Base-by-base conservation (phyloP, 2,888 invertebrate genomes). In the Pristionchus maxplancki region DNA sequence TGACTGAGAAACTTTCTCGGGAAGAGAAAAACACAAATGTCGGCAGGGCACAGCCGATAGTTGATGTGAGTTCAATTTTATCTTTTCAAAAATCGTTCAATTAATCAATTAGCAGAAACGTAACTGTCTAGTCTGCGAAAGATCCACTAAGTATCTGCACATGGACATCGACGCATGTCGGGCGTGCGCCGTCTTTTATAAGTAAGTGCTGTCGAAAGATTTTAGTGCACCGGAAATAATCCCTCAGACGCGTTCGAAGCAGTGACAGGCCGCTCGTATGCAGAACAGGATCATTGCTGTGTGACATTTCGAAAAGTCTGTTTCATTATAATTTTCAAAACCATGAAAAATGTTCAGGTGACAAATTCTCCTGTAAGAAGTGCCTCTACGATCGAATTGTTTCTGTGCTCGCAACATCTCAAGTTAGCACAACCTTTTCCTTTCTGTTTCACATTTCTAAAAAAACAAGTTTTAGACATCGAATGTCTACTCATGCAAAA, bases 161-260 rank as follows among this genome's bases (percentile, higher is more conserved):
- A 81, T 81, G 81, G 81, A 48, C 6, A 48, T 81, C 28, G 81
- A 81, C 28, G 81, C 81, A 2, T 81, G 81, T 48, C 24, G 81
- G 44, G 44, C 81, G 9, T 81, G 81, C 48, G 48, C 81, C 48
- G 40, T 81, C 3, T 81, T 81, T 15, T 81, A 48, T 28, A 44
- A 48, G 81, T 81, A 17, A 58, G 24, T n/a, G n/a, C n/a, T 17
- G 9, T 8, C 20, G 15, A n/a, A 58, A 58, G 17, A 11, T 58
- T n/a, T n/a, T n/a, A n/a, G n/a, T 17, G 15, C 58, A 13, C 11
- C n/a, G 17, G 15, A 24, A n/a, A 13, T n/a, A 4, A n/a, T n/a
- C 5, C 17, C 1, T 71, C 5, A 34, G 11, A 71, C 34, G 20
- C 5, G 17, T 20, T 1, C 1, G 1, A 34, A 37, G 20, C 6